A percentile compares a stretch with the other conserved stretches of the same genome.
Evolutionary conservation across 2,113 vertebrate genomes (phyloP).

Genomic region (Syngnathus floridae): DNA sequence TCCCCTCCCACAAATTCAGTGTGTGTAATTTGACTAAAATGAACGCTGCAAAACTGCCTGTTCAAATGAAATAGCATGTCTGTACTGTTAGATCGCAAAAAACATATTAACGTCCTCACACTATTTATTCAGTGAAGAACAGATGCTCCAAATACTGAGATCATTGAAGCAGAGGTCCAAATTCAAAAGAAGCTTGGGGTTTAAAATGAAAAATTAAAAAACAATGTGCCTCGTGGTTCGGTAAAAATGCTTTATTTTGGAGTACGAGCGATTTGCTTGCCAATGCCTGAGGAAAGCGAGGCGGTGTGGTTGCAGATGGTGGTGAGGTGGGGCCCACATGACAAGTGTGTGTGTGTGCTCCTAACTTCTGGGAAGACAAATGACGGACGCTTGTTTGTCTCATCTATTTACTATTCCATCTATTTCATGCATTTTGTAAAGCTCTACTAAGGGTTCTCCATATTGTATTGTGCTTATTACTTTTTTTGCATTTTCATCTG

Average conservation of each 20-base stretch:
- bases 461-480: neutral
- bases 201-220: neutral
- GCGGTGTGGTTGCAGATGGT: neutral
- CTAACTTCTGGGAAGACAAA: neutral
- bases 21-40: conserved; percentile 39
- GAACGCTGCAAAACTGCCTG: conserved; percentile 15
- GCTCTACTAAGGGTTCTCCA: neutral
- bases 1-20: conserved; percentile 21
- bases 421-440: neutral
- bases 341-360: neutral
- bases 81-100: conserved; percentile 13
- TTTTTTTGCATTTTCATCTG: neutral
- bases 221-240: neutral
- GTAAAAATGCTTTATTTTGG: neutral
- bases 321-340: neutral
- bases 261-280: neutral
- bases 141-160: too few relatives aligned
- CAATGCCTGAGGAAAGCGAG: neutral
- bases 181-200: neutral
- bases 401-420: neutral
- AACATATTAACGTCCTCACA: too few relatives aligned
- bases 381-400: neutral
- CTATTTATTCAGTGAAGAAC: too few relatives aligned
- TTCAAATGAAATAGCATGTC: conserved; percentile 23
- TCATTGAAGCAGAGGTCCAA: neutral